These are phyloP conservation scores for Muraenolepis orangiensis DNA, from an alignment of 2,797 vertebrate species.

Conservation along the genomic window DNA sequence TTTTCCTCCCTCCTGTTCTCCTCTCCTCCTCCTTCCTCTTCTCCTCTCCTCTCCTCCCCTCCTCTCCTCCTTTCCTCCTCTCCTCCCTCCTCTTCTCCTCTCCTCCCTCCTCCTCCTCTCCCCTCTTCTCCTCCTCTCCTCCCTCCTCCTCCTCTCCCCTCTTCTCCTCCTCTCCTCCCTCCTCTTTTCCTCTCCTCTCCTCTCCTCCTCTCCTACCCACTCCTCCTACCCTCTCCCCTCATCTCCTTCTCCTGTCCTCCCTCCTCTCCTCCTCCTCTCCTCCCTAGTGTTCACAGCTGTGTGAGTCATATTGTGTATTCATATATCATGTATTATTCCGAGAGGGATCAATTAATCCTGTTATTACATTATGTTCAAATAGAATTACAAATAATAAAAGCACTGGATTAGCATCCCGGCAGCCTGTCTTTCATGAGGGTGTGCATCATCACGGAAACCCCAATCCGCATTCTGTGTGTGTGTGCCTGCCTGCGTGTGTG, in stretches of 20 bases:
- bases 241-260: no score
- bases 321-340: no score
- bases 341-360: no score
- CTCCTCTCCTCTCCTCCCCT: conserved; percentile 47
- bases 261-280: no score
- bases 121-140: conserved; percentile 52
- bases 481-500: neutral
- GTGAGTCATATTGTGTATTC: no score
- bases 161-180: neutral
- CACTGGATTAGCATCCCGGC: conserved; percentile 29
- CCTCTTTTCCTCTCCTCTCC: no score
- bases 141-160: conserved; percentile 31
- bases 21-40: conserved; percentile 40
- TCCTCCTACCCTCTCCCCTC: no score
- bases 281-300: no score
- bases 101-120: conserved; percentile 42
- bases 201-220: no score
- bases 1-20: conserved; percentile 13
- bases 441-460: conserved; percentile 20
- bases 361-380: no score
- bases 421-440: neutral
- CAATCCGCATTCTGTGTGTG: conserved; percentile 60
- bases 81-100: conserved; percentile 58
- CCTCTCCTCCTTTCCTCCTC: conserved; percentile 8
- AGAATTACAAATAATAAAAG: no score